Conservation (phyloP, 2,797 vertebrate genomes). For the Trachurus trachurus region DNA sequence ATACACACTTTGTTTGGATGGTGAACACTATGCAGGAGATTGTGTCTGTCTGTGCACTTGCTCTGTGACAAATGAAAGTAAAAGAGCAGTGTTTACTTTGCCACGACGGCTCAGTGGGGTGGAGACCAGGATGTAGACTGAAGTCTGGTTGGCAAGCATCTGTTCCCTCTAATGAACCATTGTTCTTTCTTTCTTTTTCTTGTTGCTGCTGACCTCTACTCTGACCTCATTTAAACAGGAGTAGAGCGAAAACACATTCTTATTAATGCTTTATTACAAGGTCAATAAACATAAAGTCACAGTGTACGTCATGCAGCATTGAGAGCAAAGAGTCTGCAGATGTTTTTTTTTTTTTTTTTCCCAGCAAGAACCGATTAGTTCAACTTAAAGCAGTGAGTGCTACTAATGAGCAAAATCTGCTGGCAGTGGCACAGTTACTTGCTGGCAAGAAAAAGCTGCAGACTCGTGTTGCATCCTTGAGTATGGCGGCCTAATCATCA, state of each 20-base stretch:
- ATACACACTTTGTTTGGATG: background rate
- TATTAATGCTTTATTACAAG: background rate
- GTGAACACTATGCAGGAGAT: background rate
- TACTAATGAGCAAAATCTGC: constrained; percentile 2
- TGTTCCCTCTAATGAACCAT: background rate
- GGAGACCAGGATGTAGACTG: background rate
- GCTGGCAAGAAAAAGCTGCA: constrained; percentile 2
- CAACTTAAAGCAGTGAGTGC: constrained; percentile 8
- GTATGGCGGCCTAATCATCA: constrained; percentile 12
- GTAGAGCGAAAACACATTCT: background rate
- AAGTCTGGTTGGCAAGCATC: background rate
- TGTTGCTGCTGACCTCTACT: background rate
- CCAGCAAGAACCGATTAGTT: background rate
- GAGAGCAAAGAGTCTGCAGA: background rate
- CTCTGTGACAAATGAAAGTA: constrained; percentile 14
- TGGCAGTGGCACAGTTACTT: background rate
- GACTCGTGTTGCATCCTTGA: background rate
- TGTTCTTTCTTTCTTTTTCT: background rate
- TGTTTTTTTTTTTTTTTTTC: background rate
- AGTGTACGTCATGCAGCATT: too few species aligned
- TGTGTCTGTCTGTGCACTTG: background rate
- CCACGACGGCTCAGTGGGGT: background rate
- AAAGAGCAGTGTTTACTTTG: background rate
- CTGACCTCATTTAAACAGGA: constrained; percentile 14
- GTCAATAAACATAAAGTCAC: constrained; percentile 9